These are phyloP conservation scores for Petrolisthes cinctipes DNA, from an alignment of 2,888 invertebrate genomes.

Conservation along the genomic window DNA sequence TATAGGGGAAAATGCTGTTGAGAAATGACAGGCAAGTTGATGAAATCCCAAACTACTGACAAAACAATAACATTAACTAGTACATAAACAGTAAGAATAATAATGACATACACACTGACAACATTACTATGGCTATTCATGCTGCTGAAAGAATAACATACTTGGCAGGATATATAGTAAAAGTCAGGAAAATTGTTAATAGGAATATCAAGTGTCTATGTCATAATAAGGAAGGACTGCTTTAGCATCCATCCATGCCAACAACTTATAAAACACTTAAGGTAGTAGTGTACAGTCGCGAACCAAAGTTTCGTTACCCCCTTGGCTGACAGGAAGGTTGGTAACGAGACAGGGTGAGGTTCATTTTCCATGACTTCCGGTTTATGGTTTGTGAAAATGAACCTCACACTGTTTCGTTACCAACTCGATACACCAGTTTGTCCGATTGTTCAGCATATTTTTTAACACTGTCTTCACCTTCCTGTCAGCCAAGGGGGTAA, in stretches of 20 bases:
- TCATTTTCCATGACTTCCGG: no score
- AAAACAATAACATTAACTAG: not conserved
- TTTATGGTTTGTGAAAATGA: no score
- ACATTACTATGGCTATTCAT: conserved; percentile 17
- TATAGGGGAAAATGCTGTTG: conserved; percentile 41
- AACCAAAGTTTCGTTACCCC: no score
- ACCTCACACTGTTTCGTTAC: no score
- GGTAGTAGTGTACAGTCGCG: no score
- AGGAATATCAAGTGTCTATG: conserved; percentile 2
- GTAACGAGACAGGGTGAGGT: no score
- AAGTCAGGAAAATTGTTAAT: not conserved
- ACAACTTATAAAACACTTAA: no score
- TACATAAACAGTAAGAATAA: conserved; percentile 19
- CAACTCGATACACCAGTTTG: no score
- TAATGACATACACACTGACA: conserved; percentile 20
- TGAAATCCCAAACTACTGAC: not conserved
- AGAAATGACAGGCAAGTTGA: conserved; percentile 22
- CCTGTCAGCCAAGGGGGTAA: no score
- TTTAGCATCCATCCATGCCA: not conserved
- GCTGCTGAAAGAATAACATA: conserved; percentile 9
- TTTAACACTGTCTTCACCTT: no score
- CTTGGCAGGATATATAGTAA: not conserved
- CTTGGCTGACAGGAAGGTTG: no score
- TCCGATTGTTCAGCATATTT: no score
- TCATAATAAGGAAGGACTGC: not conserved